Conservation (phyloP, 2,888 invertebrate species). For the Coenonympha arcania region DNA sequence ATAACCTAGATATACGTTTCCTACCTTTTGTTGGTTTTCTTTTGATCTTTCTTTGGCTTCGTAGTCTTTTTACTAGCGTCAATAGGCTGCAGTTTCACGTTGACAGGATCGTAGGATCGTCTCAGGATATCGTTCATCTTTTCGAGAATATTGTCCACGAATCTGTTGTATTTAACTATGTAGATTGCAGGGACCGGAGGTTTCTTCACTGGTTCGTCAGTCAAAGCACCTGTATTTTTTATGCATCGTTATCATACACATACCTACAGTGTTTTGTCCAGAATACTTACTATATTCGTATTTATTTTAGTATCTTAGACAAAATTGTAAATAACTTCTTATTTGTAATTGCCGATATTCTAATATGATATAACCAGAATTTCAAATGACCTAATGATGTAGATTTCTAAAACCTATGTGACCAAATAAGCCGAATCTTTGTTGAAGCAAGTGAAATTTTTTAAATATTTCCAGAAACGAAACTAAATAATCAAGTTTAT, state of each 20-base stretch:
- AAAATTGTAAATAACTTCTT: too few relatives aligned
- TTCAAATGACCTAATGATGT: too few relatives aligned
- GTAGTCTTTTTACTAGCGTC: slow-evolving; percentile 70
- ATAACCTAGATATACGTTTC: too few relatives aligned
- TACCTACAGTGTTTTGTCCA: background rate
- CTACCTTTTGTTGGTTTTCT: slow-evolving; percentile 55
- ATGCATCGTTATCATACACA: background rate
- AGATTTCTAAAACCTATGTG: too few relatives aligned
- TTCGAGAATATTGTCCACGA: slow-evolving; percentile 86
- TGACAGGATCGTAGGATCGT: slow-evolving; percentile 87
- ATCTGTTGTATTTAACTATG: slow-evolving; percentile 87
- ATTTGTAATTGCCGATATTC: too few relatives aligned
- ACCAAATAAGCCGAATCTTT: too few relatives aligned
- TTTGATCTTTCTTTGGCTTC: slow-evolving; percentile 67
- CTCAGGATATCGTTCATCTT: slow-evolving; percentile 87
- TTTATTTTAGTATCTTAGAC: too few relatives aligned
- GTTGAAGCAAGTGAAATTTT: background rate
- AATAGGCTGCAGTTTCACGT: slow-evolving; percentile 79
- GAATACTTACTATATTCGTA: background rate
- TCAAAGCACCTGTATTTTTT: slow-evolving; percentile 66
- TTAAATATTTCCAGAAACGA: background rate
- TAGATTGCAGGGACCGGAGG: slow-evolving; percentile 78
- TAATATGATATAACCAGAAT: too few relatives aligned
- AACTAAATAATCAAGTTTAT: background rate
- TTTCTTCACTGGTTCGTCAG: slow-evolving; percentile 52